Base-by-base conservation (phyloP, 2,113 vertebrate species). In the Conger conger region DNA sequence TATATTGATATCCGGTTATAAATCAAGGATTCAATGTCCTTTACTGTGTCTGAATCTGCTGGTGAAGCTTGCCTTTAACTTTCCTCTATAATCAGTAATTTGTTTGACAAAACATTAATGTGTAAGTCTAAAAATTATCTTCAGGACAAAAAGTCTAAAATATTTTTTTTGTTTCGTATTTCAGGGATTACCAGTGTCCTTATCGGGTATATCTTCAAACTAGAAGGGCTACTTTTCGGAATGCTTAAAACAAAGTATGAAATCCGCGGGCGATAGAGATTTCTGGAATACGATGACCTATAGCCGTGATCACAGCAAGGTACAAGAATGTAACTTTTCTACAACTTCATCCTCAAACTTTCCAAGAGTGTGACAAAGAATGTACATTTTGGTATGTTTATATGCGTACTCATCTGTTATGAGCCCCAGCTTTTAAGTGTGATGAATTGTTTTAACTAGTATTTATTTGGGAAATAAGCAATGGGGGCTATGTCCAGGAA, bases 181-280 rank as follows among this genome's bases (percentile, higher is more conserved):
- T 81, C 63, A 81, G 84, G 84, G 38, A 85, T 81, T 76, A 38
- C 42, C 38, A 85, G 30, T 20, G 68, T 85, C 45, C 57, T 33
- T 73, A 36, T 76, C 27, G 79, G 37, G 79, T 50, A 80, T 40
- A 40, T 85, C 27, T 36, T 60, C 81, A 81, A 84, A 45, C 33
- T 18, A 76, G 79, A 50, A 53, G 60, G 79, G 84, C 60, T 81
- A 76, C 57, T 76, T 50, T 33, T 36, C 11, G 7, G 30, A 76
- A 40, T 30, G 3, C 42, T 79, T 42, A 18, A 84, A 81, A 68
- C 30, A 36, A 85, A 63, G 30, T 18, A 23, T 60, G 76, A 50
- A 35, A 77, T 35, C 9, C 73, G 15, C 23, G 27, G 30, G 23
- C 20, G 77, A 35, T 35, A 38, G 27, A 80, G 23, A 9, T 79